Base-by-base conservation (phyloP, 2,888 invertebrate genomes). In the Ornithoptera priamus region DNA sequence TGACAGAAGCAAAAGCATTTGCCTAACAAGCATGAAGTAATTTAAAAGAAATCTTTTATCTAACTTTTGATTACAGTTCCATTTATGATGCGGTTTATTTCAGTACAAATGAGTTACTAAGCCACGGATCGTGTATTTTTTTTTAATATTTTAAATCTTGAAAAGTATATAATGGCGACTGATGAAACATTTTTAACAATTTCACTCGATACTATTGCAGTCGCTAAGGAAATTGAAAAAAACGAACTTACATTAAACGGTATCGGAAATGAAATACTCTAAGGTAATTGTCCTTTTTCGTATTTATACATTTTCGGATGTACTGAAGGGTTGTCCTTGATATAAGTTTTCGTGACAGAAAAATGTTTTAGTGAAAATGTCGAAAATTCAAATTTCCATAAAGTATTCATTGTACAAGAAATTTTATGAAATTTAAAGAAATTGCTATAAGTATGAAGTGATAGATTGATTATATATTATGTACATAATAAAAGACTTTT, bases 201-300 rank as follows among this genome's bases (percentile, higher is more conserved):
- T 68, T 67, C 57, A 20, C 18, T 20, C 57, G 42, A 50, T 68
- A 46, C 62, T 62, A 58, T 63, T 53, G 24, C 17, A 68, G n/a
- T 59, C 39, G 42, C 62, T 46, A 18, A 63, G 68, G 68, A 63
- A 68, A 63, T 63, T 63, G 68, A 63, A 62, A 30, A 39, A 42
- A 62, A 63, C 68, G 68, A 59, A 68, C 53, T 68, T 7, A 63
- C 58, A 63, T 68, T 63, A 63, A 20, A 68, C 15, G 58, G 36
- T 36, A 68, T n/a, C 46, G 63, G 68, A 68, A 68, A 68, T 68
- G 30, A 50, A 63, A 63, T 50, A 59, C 50, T 68, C 59, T 30
- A 12, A 57, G 57, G 42, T 62, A 56, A 36, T 61, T 67, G 61
- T 62, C 22, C 39, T 62, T 67, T 39, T 62, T 61, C 7, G 30